A percentile compares a stretch with the other conserved stretches of the same genome.
phyloP scores from a whole-genome alignment of 2,888 invertebrate species.

The Callyntrura sp. region DNA sequence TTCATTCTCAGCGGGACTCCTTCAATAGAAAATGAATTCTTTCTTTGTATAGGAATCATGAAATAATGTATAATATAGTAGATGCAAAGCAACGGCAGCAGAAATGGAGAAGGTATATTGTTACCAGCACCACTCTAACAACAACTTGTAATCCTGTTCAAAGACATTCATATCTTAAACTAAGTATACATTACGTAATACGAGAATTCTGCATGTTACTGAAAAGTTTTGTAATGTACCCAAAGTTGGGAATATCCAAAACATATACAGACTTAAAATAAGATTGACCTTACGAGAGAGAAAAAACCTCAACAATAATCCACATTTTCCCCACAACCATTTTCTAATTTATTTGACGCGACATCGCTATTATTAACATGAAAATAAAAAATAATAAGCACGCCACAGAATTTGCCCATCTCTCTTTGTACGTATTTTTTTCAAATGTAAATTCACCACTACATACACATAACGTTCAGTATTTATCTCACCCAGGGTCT shows the following conservation, averaged over 20 bases:
- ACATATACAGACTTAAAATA: background rate
- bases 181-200: background rate
- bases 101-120: conserved; percentile 36
- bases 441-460: background rate
- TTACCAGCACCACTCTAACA: background rate
- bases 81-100: no score
- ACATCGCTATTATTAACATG: conserved; percentile 32
- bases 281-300: background rate
- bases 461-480: background rate
- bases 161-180: background rate
- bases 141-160: conserved; percentile 13
- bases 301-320: conserved; percentile 1
- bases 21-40: conserved; percentile 35
- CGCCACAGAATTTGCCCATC: background rate
- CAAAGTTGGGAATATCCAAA: background rate
- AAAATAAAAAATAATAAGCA: conserved; percentile 25
- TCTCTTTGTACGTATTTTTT: conserved; percentile 19
- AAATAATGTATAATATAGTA: background rate
- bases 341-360: conserved; percentile 47
- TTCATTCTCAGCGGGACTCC: conserved; percentile 40
- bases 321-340: conserved; percentile 7
- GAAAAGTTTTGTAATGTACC: conserved; percentile 36
- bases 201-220: conserved; percentile 58
- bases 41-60: conserved; percentile 24
- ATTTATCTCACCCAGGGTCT: conserved; percentile 7